Percentiles rank a stretch among this genome's conserved stretches.
These are phyloP conservation scores for Eulemur rubriventer DNA, from an alignment of 2,797 vertebrate species.

Conservation along the genomic window DNA sequence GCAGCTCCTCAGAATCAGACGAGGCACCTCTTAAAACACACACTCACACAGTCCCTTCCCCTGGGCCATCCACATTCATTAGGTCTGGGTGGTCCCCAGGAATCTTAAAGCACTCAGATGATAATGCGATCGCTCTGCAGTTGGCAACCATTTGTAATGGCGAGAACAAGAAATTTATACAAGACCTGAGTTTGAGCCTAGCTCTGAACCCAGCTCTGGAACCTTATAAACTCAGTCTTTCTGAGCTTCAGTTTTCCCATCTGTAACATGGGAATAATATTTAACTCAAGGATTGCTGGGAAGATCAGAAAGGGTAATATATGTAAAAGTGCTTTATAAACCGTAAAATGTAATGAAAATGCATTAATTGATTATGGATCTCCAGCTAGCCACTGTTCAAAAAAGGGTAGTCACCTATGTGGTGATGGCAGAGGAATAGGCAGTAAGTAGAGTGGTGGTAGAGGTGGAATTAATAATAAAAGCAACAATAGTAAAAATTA, in stretches of 20 bases:
- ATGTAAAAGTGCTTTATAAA: not conserved
- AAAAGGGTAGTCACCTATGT: not conserved
- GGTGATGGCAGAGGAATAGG: not conserved
- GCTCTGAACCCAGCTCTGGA: not conserved
- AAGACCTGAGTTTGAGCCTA: not conserved
- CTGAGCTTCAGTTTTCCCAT: not conserved
- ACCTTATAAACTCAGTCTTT: not conserved
- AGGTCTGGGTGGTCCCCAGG: not conserved
- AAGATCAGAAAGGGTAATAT: not conserved
- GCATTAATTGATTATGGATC: not conserved
- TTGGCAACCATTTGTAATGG: not conserved
- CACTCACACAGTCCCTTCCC: not conserved
- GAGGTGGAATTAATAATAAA: not conserved
- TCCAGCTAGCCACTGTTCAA: not conserved
- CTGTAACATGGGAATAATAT: not conserved
- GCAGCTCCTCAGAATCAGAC: not conserved
- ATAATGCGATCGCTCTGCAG: not conserved
- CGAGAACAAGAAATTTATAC: not conserved
- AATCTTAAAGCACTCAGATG: not conserved
- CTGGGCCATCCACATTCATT: not conserved
- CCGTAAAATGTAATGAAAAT: not conserved
- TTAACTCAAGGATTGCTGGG: not conserved
- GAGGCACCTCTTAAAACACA: not conserved
- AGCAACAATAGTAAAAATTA: not conserved
- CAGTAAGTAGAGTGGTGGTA: not conserved